Evolutionary conservation across 2,113 vertebrate genomes (phyloP).

Genomic region (Vicugna pacos): DNA sequence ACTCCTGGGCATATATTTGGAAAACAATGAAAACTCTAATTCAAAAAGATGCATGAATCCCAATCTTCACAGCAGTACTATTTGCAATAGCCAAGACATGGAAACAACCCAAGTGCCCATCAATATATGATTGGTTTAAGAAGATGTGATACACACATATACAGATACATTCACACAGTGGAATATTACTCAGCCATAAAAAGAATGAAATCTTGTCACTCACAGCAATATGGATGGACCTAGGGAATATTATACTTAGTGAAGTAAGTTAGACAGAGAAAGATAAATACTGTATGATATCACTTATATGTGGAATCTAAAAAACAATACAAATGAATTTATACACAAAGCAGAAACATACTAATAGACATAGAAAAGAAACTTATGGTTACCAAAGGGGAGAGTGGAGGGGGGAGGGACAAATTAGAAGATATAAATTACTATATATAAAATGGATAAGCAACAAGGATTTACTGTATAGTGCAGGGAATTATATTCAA

Average conservation of each 20-base stretch:
- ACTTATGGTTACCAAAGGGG: not conserved
- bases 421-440: not conserved
- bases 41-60: not conserved
- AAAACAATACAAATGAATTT: not conserved
- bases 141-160: not conserved
- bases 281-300: not conserved
- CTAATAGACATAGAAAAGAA: not conserved
- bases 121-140: not conserved
- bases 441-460: not conserved
- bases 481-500: not conserved
- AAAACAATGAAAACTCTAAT: not conserved
- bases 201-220: not conserved
- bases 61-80: not conserved
- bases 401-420: not conserved
- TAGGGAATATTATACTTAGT: not conserved
- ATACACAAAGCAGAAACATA: not conserved
- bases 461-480: not conserved
- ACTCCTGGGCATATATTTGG: not conserved
- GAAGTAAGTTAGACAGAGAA: not conserved
- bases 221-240: not conserved
- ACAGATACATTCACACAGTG: not conserved
- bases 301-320: not conserved
- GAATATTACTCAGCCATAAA: not conserved
- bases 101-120: not conserved
- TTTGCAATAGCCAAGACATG: not conserved